Base-by-base conservation (phyloP, 2,797 vertebrate species). In the Menidia menidia region DNA sequence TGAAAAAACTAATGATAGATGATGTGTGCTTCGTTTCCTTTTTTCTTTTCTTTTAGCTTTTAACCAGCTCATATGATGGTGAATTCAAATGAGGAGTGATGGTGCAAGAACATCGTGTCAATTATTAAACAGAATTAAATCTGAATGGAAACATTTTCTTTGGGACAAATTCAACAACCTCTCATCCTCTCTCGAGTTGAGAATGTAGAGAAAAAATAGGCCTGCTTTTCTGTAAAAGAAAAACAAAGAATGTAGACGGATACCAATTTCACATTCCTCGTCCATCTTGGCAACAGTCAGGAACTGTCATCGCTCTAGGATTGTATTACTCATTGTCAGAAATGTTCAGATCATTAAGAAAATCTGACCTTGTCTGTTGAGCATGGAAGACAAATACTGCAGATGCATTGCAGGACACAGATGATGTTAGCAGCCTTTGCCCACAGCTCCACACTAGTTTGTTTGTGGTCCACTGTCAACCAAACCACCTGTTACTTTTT, bases 271-370 rank as follows among this genome's bases (percentile, higher is more conserved):
- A 35, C 60, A 57, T 76, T 71, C 65, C 66, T 72, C 2, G 0
- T 55, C 53, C 2, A 2, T 16, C 44, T 43, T 55, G 45, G 64
- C 33, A 0, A 35, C 41, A 1, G 10, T 6, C 1, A 7, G 5
- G 0, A 1, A 30, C 31, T 0, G 11, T 56, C 47, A 3, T 52
- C 60, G 2, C 74, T 75, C 63, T 6, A 19, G 64, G 45, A 16
- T 86, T 75, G 13, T 60, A 54, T 84, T 78, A 25, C 83, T 45
- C 32, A n/a, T 43, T n/a, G 60, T 10, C 55, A 11, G 69, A 59
- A 55, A 44, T 11, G 70, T 32, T 70, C 53, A 32, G 44, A 56
- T 78, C 76, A 68, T 77, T 68, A 44, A 45, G 56, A 45, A 61
- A 66, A 65, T 80, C 35, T 71, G 70, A 58, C 64, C 78, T 65